These are phyloP conservation scores for Phania funesta DNA, from an alignment of 2,888 invertebrate species.

Conservation along the genomic window DNA sequence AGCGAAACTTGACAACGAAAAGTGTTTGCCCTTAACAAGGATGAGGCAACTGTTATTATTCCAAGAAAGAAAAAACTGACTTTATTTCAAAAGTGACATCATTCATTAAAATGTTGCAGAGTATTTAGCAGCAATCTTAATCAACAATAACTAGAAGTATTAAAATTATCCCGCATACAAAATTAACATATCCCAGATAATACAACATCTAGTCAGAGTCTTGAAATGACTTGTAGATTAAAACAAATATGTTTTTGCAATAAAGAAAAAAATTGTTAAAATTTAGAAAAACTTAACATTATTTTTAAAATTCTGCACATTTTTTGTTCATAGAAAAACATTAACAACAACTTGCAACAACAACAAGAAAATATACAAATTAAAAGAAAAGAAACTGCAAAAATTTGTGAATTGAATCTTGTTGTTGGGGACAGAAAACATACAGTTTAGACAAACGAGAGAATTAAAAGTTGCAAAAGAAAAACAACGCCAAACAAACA, in stretches of 20 bases:
- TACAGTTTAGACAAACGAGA: conserved; percentile 80
- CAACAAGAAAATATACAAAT: neutral
- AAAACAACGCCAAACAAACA: conserved; percentile 11
- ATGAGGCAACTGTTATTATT: too few relatives aligned
- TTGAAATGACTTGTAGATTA: conserved; percentile 36
- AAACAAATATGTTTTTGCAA: conserved; percentile 43
- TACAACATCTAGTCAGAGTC: neutral
- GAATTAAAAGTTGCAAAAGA: conserved; percentile 42
- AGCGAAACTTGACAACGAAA: too few relatives aligned
- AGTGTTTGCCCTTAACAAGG: too few relatives aligned
- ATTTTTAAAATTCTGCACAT: conserved; percentile 62
- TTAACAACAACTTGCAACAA: conserved; percentile 32
- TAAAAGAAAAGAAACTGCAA: conserved; percentile 6
- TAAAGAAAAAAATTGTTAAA: conserved; percentile 61
- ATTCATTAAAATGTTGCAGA: too few relatives aligned
- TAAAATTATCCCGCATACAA: neutral
- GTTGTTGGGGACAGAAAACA: conserved; percentile 79
- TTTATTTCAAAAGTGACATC: too few relatives aligned
- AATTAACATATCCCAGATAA: conserved; percentile 41
- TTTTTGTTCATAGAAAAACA: conserved; percentile 49
- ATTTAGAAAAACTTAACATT: conserved; percentile 63
- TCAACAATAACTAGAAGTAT: neutral
- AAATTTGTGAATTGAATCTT: conserved; percentile 73
- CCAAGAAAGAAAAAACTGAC: too few relatives aligned
- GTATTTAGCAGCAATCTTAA: neutral